A percentile compares a stretch with the other conserved stretches of the same genome.
Evolutionary conservation across 2,113 vertebrate species (phyloP).

Genomic region (Ciconia stormi): DNA sequence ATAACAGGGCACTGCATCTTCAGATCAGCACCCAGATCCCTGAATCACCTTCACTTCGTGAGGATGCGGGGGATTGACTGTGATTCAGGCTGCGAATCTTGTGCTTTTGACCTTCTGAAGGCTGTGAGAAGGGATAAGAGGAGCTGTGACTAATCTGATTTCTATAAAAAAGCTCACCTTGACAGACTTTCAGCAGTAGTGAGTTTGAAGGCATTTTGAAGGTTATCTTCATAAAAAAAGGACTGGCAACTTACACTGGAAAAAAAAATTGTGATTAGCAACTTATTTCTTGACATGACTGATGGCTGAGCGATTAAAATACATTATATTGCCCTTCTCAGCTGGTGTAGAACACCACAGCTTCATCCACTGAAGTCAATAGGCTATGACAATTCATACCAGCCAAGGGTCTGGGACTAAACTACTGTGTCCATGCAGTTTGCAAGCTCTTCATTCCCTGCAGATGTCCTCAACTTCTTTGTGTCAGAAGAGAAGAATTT

Average conservation of each 20-base stretch:
- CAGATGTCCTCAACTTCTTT: neutral
- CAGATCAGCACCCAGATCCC: neutral
- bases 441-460: neutral
- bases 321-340: neutral
- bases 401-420: neutral
- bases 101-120: neutral
- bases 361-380: neutral
- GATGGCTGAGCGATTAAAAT: slow-evolving; percentile 1
- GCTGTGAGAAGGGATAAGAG: neutral
- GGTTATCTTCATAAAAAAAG: slow-evolving; percentile 36
- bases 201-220: slow-evolving; percentile 37
- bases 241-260: slow-evolving; percentile 9
- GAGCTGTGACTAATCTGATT: neutral
- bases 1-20: neutral
- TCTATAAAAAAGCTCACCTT: slow-evolving; percentile 29
- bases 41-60: neutral
- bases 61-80: neutral
- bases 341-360: neutral
- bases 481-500: neutral
- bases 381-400: neutral
- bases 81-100: neutral
- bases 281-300: slow-evolving; percentile 17
- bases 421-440: neutral
- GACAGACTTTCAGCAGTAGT: neutral
- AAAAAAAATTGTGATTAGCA: slow-evolving; percentile 32